These are phyloP conservation scores for Bicyclus anynana DNA, from an alignment of 1,140 invertebrate genomes.

Conservation along the genomic window DNA sequence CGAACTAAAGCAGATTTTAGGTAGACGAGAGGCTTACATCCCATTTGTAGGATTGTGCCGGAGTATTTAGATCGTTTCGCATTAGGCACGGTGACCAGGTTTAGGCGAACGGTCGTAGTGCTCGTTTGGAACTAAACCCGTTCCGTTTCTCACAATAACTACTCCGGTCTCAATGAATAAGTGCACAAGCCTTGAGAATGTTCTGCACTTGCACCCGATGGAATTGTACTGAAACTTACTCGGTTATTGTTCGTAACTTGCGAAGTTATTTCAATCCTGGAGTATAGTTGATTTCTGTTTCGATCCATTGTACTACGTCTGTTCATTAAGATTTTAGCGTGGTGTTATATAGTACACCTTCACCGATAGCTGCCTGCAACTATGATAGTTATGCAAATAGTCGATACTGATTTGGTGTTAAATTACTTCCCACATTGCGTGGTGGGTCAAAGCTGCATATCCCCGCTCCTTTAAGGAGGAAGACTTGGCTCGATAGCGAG, in stretches of 20 bases:
- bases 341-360: too few species aligned
- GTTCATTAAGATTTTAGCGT: background rate
- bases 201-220: conserved; percentile 26
- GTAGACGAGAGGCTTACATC: conserved; percentile 18
- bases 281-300: background rate
- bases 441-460: too few species aligned
- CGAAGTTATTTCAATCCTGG: conserved; percentile 2
- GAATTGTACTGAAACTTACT: conserved; percentile 29
- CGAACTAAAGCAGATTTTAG: conserved; percentile 14
- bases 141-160: conserved; percentile 60
- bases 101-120: conserved; percentile 54
- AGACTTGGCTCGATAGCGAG: too few species aligned
- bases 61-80: conserved; percentile 43
- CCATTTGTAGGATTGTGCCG: conserved; percentile 27
- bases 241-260: conserved; percentile 24
- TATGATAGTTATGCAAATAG: background rate
- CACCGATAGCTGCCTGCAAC: background rate
- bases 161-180: conserved; percentile 62
- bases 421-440: too few species aligned
- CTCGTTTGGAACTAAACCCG: conserved; percentile 46
- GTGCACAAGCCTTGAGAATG: conserved; percentile 40
- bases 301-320: background rate
- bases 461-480: too few species aligned
- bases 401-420: background rate
- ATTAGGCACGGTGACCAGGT: conserved; percentile 67